A percentile compares a stretch with the other conserved stretches of the same genome.
Conservation (phyloP, 2,113 vertebrate genomes). For the human (Homo sapiens) region GRCh38 chr5:153008501-153009000, state of each 20-base stretch:
- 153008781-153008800: not conserved
- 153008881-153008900: rapidly evolving
- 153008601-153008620: not conserved
- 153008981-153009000: not conserved
- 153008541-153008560: not conserved
- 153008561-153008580: not conserved
- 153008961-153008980: too few relatives aligned
- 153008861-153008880: not conserved
- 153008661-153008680: not conserved
- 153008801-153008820: not conserved
- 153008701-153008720: not conserved
- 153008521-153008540: not conserved
- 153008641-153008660: not conserved
- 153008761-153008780: too few relatives aligned
- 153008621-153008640: not conserved
- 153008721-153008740: not conserved
- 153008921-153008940: rapidly evolving
- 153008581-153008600: not conserved
- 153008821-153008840: not conserved
- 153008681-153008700: not conserved
- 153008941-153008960: rapidly evolving
- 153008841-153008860: not conserved
- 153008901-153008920: not conserved
- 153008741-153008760: not conserved
- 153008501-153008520: not conserved